Conservation (phyloP, 2,797 vertebrate genomes). For the Hypotaenidia okinawae region DNA sequence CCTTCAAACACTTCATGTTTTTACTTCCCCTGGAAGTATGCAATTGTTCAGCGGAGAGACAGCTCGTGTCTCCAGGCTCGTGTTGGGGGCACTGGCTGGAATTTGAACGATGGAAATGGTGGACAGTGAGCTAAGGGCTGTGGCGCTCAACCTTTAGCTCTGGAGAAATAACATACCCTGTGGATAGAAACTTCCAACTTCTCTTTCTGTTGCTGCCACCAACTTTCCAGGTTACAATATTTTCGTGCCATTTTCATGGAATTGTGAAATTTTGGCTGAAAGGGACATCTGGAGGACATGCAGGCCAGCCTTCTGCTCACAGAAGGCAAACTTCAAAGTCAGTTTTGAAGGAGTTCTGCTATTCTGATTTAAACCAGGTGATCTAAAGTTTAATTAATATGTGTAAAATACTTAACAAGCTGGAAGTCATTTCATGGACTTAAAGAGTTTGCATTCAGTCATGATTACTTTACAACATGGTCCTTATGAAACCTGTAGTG, state of each 20-base stretch:
- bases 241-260: background rate
- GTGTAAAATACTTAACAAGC: background rate
- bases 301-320: background rate
- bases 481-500: background rate
- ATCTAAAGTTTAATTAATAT: conserved; percentile 41
- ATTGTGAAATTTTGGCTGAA: background rate
- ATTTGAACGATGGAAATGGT: background rate
- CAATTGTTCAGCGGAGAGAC: background rate
- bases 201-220: background rate
- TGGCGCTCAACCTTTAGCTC: background rate
- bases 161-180: background rate
- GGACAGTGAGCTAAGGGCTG: background rate
- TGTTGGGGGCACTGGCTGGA: background rate
- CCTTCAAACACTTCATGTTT: conserved; percentile 33
- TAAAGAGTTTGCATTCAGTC: background rate
- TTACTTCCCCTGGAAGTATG: background rate
- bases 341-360: conserved; percentile 46
- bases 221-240: background rate
- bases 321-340: conserved; percentile 23
- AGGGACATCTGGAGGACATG: background rate
- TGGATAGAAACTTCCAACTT: background rate
- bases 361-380: background rate
- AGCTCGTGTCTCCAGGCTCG: background rate
- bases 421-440: conserved; percentile 39
- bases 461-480: background rate